Evolutionary conservation across 2,797 vertebrate genomes (phyloP), one percentile per base, ranked within the genome.

Genomic region (Anolis apletophallus): DNA sequence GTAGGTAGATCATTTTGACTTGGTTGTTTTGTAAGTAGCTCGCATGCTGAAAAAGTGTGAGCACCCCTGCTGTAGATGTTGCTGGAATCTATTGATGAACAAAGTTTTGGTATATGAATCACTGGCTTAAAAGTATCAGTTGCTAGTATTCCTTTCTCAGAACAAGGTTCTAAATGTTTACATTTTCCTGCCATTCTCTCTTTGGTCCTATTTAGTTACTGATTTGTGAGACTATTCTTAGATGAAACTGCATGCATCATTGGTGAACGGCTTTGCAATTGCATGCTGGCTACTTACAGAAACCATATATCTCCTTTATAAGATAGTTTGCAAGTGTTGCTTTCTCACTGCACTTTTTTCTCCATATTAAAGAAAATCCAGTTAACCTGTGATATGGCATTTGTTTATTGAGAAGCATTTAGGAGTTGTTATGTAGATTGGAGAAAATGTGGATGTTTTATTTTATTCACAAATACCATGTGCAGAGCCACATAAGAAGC

Each of bases 381-480:
- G 21, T 81, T 89, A 1, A 73, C 12, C 81, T 79, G 21, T 91
- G 34, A 34, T 83, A 5, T 69, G 80, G 40, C 83, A 92, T 85
- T 80, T 29, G 74, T 72, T 72, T 90, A 50, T 32, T 72, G 79
- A 36, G 17, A 36, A 0, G 0, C 23, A 86, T 80, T 29, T 29
- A 84, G 32, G 21, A 90, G 68, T 55, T 83, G 46, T 0, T 12
- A 13, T 61, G n/a, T 83, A 2, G 21, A 19, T 40, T 80, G 55
- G 71, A 55, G 76, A 36, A 50, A 1, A 52, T 92, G 32, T 91
- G 88, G 91, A 36, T 82, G 57, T 88, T 93, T 86, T 90, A 67
- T 17, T 93, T 91, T 83, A 23, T 92, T 87, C 92, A 85, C 54
- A 92, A 92, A 80, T 84, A 90, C 46, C 69, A 91, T 90, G 34